Percentiles rank a stretch among this genome's conserved stretches.
Evolutionary conservation across 2,113 vertebrate genomes (phyloP).

Genomic region (Taurulus bubalis): DNA sequence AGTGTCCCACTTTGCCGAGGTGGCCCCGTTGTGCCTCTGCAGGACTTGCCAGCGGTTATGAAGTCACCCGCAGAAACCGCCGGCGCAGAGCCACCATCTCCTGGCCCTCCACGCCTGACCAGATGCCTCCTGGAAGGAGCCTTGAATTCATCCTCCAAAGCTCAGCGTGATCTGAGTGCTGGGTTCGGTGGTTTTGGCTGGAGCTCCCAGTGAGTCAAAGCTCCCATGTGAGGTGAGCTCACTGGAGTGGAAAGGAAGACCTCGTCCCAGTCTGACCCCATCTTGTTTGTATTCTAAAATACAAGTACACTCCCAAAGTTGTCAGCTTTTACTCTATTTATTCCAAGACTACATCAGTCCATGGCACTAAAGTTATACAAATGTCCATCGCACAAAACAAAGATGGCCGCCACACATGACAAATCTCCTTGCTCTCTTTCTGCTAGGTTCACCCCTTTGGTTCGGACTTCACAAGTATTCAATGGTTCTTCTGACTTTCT

Average conservation of each 20-base stretch:
- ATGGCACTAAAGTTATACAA: neutral
- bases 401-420: neutral
- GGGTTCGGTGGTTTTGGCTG: conserved; percentile 24
- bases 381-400: neutral
- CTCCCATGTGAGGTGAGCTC: conserved; percentile 17
- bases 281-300: neutral
- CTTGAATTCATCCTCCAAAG: conserved; percentile 20
- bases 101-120: conserved; percentile 18
- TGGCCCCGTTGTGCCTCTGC: neutral
- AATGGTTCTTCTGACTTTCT: neutral
- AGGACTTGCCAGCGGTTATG: conserved; percentile 25
- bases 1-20: neutral
- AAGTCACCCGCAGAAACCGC: conserved; percentile 21
- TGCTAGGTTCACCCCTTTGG: neutral
- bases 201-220: conserved; percentile 17
- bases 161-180: conserved; percentile 6
- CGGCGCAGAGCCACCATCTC: conserved; percentile 15
- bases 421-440: neutral
- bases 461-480: neutral
- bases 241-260: neutral
- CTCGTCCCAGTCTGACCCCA: conserved; percentile 10
- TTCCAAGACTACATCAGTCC: neutral
- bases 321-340: neutral
- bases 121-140: conserved; percentile 26
- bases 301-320: neutral